Conservation (phyloP, 1,140 invertebrate genomes). For the Drosophila orena region DNA sequence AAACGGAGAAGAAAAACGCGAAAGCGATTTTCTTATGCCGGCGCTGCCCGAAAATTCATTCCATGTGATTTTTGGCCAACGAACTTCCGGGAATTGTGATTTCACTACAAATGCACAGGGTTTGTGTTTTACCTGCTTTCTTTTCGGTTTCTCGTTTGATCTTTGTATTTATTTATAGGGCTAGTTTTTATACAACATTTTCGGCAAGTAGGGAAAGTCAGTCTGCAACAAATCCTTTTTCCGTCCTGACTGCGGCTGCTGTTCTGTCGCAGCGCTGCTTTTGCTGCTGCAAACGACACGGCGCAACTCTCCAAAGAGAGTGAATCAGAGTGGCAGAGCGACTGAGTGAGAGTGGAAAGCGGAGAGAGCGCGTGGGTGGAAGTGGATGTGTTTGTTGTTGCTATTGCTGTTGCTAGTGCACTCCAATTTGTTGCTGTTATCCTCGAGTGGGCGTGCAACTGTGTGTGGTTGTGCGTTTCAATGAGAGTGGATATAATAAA, state of each 20-base stretch:
- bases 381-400: constrained; percentile 15
- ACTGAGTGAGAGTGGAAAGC: not conserved
- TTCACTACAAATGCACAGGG: constrained; percentile 1
- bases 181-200: constrained; percentile 44
- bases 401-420: constrained; percentile 32
- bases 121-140: constrained; percentile 25
- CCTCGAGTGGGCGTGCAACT: constrained; percentile 29
- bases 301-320: constrained; percentile 36
- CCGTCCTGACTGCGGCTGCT: constrained; percentile 33
- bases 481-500: constrained; percentile 38
- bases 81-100: constrained; percentile 3
- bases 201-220: constrained; percentile 30
- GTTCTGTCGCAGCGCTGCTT: constrained; percentile 13
- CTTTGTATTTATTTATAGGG: constrained; percentile 3
- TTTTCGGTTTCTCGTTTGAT: not conserved
- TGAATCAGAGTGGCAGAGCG: constrained; percentile 15
- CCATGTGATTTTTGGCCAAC: constrained; percentile 7
- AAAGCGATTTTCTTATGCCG: constrained; percentile 36
- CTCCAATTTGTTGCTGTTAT: constrained; percentile 65
- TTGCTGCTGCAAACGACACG: constrained; percentile 29
- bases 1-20: not conserved
- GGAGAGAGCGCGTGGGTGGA: constrained; percentile 57
- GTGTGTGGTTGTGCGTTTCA: not conserved
- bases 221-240: constrained; percentile 54
- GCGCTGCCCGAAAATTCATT: constrained; percentile 26